A percentile compares a stretch with the other conserved stretches of the same genome.
Evolutionary conservation across 2,888 invertebrate species (phyloP).

Genomic region (Adelphocoris suturalis): DNA sequence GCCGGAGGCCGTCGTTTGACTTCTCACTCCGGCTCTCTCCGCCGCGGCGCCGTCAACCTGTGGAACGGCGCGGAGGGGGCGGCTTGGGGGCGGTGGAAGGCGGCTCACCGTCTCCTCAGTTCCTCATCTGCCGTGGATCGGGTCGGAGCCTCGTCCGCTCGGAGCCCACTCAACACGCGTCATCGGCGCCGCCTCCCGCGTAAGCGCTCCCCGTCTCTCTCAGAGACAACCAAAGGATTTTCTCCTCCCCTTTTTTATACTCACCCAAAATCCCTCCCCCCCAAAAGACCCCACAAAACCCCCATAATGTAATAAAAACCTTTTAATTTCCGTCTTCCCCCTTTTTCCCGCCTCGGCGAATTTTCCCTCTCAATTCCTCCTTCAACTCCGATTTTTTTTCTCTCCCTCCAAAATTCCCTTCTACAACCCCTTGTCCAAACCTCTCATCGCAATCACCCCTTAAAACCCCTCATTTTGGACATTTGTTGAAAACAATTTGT

Average conservation of each 20-base stretch:
- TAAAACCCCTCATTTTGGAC: no score
- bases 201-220: neutral
- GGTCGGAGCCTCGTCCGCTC: neutral
- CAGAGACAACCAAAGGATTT: no score
- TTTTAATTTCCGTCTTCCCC: neutral
- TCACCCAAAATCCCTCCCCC: neutral
- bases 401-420: neutral
- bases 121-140: neutral
- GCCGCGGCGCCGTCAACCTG: neutral
- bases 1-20: no score
- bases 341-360: constrained; percentile 25
- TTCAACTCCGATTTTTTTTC: neutral
- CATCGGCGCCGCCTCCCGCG: neutral
- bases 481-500: no score
- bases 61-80: neutral
- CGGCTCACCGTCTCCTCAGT: neutral
- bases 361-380: neutral
- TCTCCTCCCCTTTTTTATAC: neutral
- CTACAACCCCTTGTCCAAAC: neutral
- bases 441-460: neutral
- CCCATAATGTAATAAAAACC: constrained; percentile 6
- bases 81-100: neutral
- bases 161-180: neutral
- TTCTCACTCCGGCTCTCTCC: neutral
- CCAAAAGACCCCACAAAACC: neutral